phyloP scores from a whole-genome alignment of 2,888 invertebrate genomes.

The Cremastobaeus sp. region DNA sequence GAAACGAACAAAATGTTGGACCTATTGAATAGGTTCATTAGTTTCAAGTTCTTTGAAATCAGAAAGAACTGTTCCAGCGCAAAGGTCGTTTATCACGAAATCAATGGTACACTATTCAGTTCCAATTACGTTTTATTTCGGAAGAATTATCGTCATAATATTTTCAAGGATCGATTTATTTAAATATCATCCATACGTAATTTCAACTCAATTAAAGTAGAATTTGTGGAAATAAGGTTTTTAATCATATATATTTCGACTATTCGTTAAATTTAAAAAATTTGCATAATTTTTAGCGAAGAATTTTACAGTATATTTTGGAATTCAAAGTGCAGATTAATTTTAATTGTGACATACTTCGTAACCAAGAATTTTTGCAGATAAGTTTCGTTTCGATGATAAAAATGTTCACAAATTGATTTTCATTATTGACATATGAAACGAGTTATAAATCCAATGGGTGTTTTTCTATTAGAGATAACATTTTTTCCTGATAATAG shows the following conservation, averaged over 20 bases:
- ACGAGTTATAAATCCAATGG: too few species aligned
- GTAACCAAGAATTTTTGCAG: too few species aligned
- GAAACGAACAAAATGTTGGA: constrained; percentile 20
- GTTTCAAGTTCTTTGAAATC: constrained; percentile 23
- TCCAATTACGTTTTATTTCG: constrained; percentile 1
- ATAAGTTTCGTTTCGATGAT: too few species aligned
- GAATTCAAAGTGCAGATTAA: too few species aligned
- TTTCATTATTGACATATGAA: too few species aligned
- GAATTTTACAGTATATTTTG: too few species aligned
- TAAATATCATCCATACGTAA: too few species aligned
- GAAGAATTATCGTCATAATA: background rate
- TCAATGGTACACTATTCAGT: background rate
- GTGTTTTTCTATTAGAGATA: too few species aligned
- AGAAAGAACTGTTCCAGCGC: constrained; percentile 8
- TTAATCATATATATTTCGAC: background rate
- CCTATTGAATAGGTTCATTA: constrained; percentile 24
- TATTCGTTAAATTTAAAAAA: background rate
- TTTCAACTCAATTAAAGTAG: background rate
- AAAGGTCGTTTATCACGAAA: constrained; percentile 8
- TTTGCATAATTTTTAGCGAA: too few species aligned
- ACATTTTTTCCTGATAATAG: too few species aligned
- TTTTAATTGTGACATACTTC: too few species aligned
- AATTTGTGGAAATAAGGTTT: background rate
- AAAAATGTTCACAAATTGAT: too few species aligned
- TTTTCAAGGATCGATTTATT: background rate